Percentiles rank a stretch among this genome's conserved stretches.
Conservation (phyloP, 2,797 vertebrate species). For the Muscicapa striata region DNA sequence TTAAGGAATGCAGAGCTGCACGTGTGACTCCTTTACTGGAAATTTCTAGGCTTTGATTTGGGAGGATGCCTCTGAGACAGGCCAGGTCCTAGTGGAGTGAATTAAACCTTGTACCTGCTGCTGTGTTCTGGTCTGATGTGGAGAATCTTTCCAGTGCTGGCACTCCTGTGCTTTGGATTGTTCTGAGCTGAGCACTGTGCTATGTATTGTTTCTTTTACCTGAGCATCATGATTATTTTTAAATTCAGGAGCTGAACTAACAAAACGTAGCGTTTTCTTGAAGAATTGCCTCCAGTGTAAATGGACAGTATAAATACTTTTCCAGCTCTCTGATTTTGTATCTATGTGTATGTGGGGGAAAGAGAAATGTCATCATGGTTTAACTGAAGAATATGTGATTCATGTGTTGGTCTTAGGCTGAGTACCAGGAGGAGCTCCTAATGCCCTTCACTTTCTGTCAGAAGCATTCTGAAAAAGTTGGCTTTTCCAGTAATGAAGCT, state of each 20-base stretch:
- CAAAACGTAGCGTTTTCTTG: neutral
- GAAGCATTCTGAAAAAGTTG: neutral
- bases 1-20: neutral
- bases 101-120: neutral
- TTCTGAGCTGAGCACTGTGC: neutral
- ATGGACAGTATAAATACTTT: neutral
- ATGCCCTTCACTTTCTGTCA: neutral
- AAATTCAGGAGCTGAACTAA: neutral
- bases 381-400: neutral
- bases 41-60: neutral
- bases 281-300: neutral
- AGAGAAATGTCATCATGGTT: neutral
- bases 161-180: neutral
- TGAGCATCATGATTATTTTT: neutral
- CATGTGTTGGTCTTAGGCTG: accelerated
- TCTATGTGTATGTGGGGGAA: accelerated
- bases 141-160: neutral
- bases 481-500: neutral
- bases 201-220: neutral
- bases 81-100: neutral
- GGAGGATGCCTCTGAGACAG: neutral
- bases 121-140: neutral
- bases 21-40: accelerated
- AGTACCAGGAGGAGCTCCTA: neutral
- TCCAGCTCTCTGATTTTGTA: neutral